Evolutionary conservation across 2,888 invertebrate genomes (phyloP).

Genomic region (Pristionchus maxplancki): DNA sequence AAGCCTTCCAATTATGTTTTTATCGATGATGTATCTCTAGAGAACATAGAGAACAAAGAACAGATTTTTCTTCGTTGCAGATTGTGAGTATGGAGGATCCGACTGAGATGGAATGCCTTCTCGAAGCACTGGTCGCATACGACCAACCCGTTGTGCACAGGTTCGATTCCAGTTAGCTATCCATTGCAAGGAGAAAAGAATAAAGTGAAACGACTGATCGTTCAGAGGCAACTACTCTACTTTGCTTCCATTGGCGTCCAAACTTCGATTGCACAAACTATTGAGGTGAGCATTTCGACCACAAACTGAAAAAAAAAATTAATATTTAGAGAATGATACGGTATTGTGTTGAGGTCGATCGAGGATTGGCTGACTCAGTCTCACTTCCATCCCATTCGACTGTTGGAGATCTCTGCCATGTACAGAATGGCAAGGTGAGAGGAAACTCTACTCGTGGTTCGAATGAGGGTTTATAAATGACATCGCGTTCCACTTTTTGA

Average conservation of each 20-base stretch:
- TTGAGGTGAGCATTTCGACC: not conserved
- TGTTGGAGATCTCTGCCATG: constrained; percentile 61
- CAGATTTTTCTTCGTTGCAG: not conserved
- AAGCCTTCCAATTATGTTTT: no score
- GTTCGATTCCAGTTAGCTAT: no score
- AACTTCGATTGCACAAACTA: constrained; percentile 8
- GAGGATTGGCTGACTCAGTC: constrained; percentile 55
- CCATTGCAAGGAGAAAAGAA: no score
- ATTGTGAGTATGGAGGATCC: constrained; percentile 60
- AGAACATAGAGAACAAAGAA: no score
- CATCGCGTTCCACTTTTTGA: no score
- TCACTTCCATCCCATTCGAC: constrained; percentile 65
- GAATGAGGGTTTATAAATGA: no score
- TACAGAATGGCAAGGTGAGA: constrained; percentile 28
- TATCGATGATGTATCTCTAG: no score
- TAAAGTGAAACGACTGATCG: not conserved
- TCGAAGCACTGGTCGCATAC: constrained; percentile 67
- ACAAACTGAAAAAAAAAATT: no score
- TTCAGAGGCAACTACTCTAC: constrained; percentile 12
- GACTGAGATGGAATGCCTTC: constrained; percentile 62
- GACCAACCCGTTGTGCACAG: constrained; percentile 65
- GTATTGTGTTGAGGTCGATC: not conserved
- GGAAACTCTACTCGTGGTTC: no score
- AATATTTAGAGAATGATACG: not conserved
- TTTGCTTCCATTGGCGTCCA: constrained; percentile 3